A percentile compares a stretch with the other conserved stretches of the same genome.
phyloP scores from a whole-genome alignment of 2,888 invertebrate genomes.

The Caenorhabditis afra region DNA sequence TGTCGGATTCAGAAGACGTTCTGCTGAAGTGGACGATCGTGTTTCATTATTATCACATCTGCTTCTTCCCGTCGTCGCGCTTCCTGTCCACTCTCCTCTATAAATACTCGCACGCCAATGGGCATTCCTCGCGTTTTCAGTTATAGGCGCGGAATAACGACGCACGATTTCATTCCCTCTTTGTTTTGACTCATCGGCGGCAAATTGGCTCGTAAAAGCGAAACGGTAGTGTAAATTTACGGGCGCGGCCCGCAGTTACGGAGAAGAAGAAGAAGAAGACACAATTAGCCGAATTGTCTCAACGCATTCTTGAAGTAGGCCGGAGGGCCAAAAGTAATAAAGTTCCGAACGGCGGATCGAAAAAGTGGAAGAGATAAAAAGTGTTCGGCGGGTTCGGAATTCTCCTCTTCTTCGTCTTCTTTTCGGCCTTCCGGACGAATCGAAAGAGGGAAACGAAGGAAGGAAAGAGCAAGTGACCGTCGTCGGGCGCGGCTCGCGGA shows the following conservation, averaged over 20 bases:
- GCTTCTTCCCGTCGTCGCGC: not conserved
- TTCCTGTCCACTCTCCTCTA: too few relatives aligned
- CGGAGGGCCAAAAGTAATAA: conserved; percentile 24
- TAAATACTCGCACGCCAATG: not conserved
- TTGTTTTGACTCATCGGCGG: conserved; percentile 42
- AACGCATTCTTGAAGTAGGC: conserved; percentile 5
- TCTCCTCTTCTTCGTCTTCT: too few relatives aligned
- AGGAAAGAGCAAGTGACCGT: conserved; percentile 10
- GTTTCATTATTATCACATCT: conserved; percentile 39
- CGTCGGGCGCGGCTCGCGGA: conserved; percentile 1
- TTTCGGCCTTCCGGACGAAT: not conserved
- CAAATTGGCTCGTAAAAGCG: conserved; percentile 47
- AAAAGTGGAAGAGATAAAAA: not conserved
- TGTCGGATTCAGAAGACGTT: too few relatives aligned
- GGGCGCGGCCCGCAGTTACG: conserved; percentile 4
- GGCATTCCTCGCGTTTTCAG: too few relatives aligned
- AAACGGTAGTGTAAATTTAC: conserved; percentile 50
- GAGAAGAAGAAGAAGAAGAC: not conserved
- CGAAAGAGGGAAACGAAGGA: not conserved
- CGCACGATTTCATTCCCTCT: conserved; percentile 1
- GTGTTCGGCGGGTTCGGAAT: too few relatives aligned
- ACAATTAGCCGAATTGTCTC: conserved; percentile 33
- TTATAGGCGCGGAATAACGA: not conserved
- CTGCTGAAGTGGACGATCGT: conserved; percentile 11
- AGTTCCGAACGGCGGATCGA: conserved; percentile 30